A percentile compares a stretch with the other conserved stretches of the same genome.
Evolutionary conservation across 2,888 invertebrate genomes (phyloP).

Genomic region (Erebia ligea): DNA sequence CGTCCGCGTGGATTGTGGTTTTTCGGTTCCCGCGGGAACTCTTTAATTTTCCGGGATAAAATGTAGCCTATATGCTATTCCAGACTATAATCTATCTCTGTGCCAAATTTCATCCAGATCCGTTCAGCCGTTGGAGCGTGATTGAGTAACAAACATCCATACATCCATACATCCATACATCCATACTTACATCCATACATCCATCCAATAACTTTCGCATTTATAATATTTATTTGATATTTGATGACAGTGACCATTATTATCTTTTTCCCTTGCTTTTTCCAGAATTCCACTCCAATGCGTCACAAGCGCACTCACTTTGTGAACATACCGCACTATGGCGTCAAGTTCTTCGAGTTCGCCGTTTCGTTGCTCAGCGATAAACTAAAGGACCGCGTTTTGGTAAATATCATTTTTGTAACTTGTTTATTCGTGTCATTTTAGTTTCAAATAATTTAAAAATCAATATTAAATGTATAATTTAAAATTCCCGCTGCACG

Average conservation of each 20-base stretch:
- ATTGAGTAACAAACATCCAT: too few species aligned
- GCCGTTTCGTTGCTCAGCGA: slow-evolving; percentile 91
- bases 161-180: too few species aligned
- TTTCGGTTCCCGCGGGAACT: too few species aligned
- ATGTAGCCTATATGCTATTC: too few species aligned
- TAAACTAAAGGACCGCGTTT: slow-evolving; percentile 91
- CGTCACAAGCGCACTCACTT: slow-evolving; percentile 95
- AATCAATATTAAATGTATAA: not conserved
- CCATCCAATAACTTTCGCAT: too few species aligned
- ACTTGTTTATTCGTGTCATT: not conserved
- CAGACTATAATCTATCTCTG: too few species aligned
- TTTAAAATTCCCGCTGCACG: slow-evolving; percentile 3
- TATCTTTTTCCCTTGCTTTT: slow-evolving; percentile 45
- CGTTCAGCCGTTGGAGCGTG: too few species aligned
- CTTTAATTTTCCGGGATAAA: too few species aligned
- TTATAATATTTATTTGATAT: too few species aligned
- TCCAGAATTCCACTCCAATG: slow-evolving; percentile 94
- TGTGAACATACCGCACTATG: slow-evolving; percentile 91
- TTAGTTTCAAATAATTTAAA: not conserved
- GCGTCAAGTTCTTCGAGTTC: slow-evolving; percentile 92
- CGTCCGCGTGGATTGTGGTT: too few species aligned
- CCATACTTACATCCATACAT: too few species aligned
- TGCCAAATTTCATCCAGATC: too few species aligned
- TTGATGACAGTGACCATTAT: not conserved
- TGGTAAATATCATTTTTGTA: slow-evolving; percentile 79